phyloP scores from a whole-genome alignment of 2,113 vertebrate species.

The Chlorodrepanis virens region DNA sequence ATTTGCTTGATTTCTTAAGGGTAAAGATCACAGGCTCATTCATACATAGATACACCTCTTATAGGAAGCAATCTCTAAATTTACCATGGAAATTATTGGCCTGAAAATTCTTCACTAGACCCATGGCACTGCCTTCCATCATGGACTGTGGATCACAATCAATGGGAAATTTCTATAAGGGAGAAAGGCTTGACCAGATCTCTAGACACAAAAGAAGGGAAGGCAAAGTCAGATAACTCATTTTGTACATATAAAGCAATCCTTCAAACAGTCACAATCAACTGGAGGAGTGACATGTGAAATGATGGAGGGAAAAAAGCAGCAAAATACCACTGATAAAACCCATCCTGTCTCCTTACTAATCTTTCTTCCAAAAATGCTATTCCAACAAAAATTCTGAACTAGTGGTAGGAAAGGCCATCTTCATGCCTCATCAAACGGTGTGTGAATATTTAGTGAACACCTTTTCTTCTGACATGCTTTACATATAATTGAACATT shows the following conservation, averaged over 20 bases:
- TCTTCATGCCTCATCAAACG: background rate
- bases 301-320: background rate
- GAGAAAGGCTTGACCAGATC: background rate
- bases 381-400: background rate
- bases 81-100: background rate
- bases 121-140: background rate
- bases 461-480: background rate
- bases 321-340: background rate
- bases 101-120: background rate
- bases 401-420: background rate
- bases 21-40: background rate
- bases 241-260: background rate
- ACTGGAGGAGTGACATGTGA: background rate
- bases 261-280: background rate
- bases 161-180: background rate
- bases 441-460: background rate
- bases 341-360: background rate
- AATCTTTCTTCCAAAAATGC: background rate
- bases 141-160: background rate
- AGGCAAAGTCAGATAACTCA: background rate
- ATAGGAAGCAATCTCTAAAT: background rate
- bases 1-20: background rate
- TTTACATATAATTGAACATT: background rate
- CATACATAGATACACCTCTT: background rate
- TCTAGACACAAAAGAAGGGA: background rate